phyloP scores from a whole-genome alignment of 2,797 vertebrate species.

The Philypnodon macrostomus region DNA sequence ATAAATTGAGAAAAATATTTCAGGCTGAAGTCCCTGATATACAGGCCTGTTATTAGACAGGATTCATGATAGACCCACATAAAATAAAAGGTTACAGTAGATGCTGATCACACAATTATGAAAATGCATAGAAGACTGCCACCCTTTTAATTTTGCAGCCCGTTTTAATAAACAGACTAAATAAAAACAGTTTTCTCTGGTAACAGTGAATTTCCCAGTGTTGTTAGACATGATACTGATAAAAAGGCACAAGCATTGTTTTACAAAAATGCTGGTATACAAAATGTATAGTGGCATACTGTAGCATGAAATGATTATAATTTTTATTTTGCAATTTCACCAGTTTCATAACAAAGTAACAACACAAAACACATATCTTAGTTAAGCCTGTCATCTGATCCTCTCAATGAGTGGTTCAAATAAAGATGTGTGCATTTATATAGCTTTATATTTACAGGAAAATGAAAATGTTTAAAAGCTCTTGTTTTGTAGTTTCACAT shows the following conservation, averaged over 20 bases:
- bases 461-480: conserved; percentile 22
- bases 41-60: conserved; percentile 38
- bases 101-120: conserved; percentile 26
- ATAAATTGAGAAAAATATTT: conserved; percentile 49
- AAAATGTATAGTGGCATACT: conserved; percentile 40
- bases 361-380: conserved; percentile 31
- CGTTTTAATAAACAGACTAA: conserved; percentile 41
- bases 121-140: conserved; percentile 33
- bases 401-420: conserved; percentile 62
- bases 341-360: conserved; percentile 57
- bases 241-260: conserved; percentile 32
- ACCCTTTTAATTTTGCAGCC: conserved; percentile 31
- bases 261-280: conserved; percentile 27
- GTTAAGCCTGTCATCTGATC: conserved; percentile 21
- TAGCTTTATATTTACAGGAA: conserved; percentile 57
- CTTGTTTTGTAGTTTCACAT: conserved; percentile 29
- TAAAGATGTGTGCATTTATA: conserved; percentile 30
- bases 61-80: conserved; percentile 30
- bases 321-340: conserved; percentile 40
- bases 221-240: conserved; percentile 54
- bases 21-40: conserved; percentile 69
- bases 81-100: too few relatives aligned
- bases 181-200: conserved; percentile 37
- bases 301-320: conserved; percentile 34
- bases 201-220: conserved; percentile 56